Base-by-base conservation (phyloP, 53 echinoderm and acorn worm genomes). In the Crossaster papposus region DNA sequence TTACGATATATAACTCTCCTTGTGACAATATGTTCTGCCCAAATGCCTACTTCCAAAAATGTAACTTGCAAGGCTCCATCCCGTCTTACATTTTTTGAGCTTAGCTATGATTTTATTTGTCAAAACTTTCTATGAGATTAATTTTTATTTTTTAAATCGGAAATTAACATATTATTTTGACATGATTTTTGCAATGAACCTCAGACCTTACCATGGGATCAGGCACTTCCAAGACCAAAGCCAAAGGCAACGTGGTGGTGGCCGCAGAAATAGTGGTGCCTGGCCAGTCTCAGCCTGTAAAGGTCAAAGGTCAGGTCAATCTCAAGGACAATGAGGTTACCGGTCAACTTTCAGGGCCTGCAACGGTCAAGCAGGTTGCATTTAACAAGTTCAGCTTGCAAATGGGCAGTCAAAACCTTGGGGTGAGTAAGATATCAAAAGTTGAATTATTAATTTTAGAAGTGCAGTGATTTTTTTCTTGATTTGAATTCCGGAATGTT, bases 311-410 rank as follows among this genome's bases (percentile, higher is more conserved):
- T 73, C 65, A 92, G 88, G 81, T 97, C 63, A 70, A 86, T 23
- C 79, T 79, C 29, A 37, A 58, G 55, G 71, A 85, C 37, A 81
- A 79, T 55, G 80, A 72, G 13, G 55, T 77, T 23, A 89, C 77
- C 15, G 76, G 91, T 65, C 53, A 88, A 64, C 82, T 82, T 29
- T n/a, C 76, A 18, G 96, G 93, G 15, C 81, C 90, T 4, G 94
- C 97, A 9, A 88, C 81, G 32, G 90, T 97, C 54, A 97, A 94
- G 78, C 93, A 97, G 79, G 91, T 97, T 17, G 94, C 94, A n/a
- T 95, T 94, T 10, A 94, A 95, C 88, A 97, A 90, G 79, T 97
- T 90, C 80, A 97, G 91, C 52, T 52, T 97, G 62, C 90, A 97
- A 78, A 83, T 94, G 85, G 94, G 93, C 62, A 85, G 92, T 63